A percentile compares a stretch with the other conserved stretches of the same genome.
phyloP scores from a whole-genome alignment of 1,140 invertebrate species.

The Drosophila repletoides region DNA sequence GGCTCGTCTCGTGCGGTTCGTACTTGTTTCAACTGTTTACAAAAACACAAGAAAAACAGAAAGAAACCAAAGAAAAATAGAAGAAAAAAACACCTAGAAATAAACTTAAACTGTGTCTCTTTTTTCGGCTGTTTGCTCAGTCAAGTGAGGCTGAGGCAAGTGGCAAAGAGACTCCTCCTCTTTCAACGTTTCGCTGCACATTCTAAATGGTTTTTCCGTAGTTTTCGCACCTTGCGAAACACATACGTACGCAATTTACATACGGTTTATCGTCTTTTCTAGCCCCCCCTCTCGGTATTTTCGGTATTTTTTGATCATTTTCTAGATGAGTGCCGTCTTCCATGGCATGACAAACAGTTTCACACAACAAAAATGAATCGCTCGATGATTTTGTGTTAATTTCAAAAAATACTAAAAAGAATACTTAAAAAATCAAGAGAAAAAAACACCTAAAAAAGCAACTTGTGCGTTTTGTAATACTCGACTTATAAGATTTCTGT shows the following conservation, averaged over 20 bases:
- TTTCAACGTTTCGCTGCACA: constrained; percentile 80
- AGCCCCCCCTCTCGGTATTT: no score
- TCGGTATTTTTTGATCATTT: constrained; percentile 58
- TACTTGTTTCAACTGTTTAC: constrained; percentile 25
- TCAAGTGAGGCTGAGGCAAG: constrained; percentile 56
- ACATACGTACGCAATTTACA: constrained; percentile 76
- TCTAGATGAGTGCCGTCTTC: constrained; percentile 46
- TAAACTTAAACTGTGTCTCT: neutral
- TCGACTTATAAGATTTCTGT: constrained; percentile 49
- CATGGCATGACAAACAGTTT: constrained; percentile 67
- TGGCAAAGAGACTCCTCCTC: constrained; percentile 29
- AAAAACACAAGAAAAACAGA: neutral
- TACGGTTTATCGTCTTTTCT: no score
- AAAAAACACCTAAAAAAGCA: constrained; percentile 36
- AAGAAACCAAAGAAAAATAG: no score
- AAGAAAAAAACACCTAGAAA: no score
- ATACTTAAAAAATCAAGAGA: constrained; percentile 6
- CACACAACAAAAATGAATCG: constrained; percentile 53
- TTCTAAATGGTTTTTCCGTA: constrained; percentile 77
- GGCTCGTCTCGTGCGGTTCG: constrained; percentile 73
- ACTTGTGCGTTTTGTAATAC: constrained; percentile 60
- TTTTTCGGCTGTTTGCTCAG: constrained; percentile 48
- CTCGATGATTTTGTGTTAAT: constrained; percentile 58
- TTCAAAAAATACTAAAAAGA: constrained; percentile 13
- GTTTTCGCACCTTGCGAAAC: constrained; percentile 79